phyloP scores from a whole-genome alignment of 1,140 invertebrate genomes.

The Dinoponera quadriceps region DNA sequence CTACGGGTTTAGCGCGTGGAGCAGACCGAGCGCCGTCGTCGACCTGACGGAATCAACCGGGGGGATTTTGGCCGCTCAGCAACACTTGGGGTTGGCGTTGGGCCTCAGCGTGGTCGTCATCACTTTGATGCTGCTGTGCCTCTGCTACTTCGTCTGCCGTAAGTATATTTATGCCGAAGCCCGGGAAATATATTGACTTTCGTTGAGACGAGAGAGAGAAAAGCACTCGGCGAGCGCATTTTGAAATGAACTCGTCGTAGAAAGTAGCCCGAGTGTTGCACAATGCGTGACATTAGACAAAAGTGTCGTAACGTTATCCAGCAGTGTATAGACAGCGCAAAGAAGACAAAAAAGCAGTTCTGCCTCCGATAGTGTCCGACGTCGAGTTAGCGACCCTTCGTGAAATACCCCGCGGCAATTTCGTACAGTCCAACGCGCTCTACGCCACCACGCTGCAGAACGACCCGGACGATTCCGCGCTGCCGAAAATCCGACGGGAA shows the following conservation, averaged over 20 bases:
- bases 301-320: slow-evolving; percentile 63
- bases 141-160: slow-evolving; percentile 83
- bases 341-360: slow-evolving; percentile 87
- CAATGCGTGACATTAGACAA: slow-evolving; percentile 20
- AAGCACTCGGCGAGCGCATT: too few relatives aligned
- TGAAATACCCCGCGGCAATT: slow-evolving; percentile 91
- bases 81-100: slow-evolving; percentile 87
- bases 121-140: slow-evolving; percentile 81
- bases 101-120: slow-evolving; percentile 86
- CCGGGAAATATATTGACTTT: too few relatives aligned
- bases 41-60: slow-evolving; percentile 85
- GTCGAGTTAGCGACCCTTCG: slow-evolving; percentile 95
- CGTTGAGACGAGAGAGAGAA: too few relatives aligned
- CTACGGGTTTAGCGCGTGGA: slow-evolving; percentile 92
- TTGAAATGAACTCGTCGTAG: too few relatives aligned
- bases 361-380: slow-evolving; percentile 88
- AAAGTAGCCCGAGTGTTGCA: too few relatives aligned
- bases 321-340: slow-evolving; percentile 85
- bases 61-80: slow-evolving; percentile 87
- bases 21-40: slow-evolving; percentile 87
- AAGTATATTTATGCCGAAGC: slow-evolving; percentile 68
- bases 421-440: slow-evolving; percentile 93
- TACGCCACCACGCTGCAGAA: slow-evolving; percentile 90
- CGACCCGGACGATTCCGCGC: slow-evolving; percentile 86
- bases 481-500: slow-evolving; percentile 94